These are phyloP conservation scores for Aphelocoma coerulescens DNA, from an alignment of 2,113 vertebrate species.

Conservation along the genomic window DNA sequence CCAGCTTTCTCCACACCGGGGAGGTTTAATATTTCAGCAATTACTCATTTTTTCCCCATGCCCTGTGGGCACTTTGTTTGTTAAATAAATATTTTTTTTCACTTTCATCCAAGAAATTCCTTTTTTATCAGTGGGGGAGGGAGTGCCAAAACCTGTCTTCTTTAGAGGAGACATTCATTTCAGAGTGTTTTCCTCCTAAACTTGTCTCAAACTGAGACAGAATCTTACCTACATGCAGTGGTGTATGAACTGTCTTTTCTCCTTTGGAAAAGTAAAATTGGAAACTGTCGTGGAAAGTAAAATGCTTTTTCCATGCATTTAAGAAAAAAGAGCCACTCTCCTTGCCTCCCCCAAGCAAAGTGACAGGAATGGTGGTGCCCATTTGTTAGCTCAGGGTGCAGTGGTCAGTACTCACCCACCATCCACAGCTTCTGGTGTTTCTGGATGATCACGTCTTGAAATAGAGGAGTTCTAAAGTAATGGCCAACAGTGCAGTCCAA, in stretches of 20 bases:
- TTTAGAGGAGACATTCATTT: neutral
- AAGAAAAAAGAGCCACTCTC: neutral
- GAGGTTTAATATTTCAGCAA: neutral
- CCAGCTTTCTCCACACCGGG: neutral
- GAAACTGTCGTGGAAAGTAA: neutral
- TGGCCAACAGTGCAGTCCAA: accelerated
- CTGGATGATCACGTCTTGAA: neutral
- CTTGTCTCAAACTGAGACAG: neutral
- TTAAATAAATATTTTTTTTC: neutral
- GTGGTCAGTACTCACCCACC: neutral
- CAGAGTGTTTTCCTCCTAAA: neutral
- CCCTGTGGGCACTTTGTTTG: neutral
- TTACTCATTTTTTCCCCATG: neutral
- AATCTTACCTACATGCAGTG: neutral
- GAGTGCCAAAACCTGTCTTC: neutral
- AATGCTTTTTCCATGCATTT: neutral
- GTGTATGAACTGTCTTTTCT: neutral
- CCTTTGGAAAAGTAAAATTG: neutral
- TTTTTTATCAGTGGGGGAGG: neutral
- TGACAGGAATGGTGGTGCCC: neutral
- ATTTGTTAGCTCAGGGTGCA: neutral
- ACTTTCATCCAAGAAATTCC: neutral
- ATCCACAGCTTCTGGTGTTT: neutral
- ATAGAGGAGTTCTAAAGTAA: neutral
- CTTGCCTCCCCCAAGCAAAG: neutral